Conservation (phyloP, 2,797 vertebrate species). For the Enteromius unitaeniatus region DNA sequence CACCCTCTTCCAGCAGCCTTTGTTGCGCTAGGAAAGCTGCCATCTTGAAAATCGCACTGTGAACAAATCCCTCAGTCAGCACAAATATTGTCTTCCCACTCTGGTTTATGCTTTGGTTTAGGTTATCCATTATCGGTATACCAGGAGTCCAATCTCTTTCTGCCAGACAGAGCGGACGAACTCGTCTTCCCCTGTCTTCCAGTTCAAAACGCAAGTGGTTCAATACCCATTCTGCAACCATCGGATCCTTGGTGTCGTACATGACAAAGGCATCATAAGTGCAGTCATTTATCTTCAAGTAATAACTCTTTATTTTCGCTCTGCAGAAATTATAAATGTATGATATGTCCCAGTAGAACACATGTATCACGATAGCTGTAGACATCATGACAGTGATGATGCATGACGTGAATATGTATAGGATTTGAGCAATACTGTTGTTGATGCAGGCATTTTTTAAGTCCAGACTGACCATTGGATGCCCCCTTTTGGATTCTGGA, state of each 20-base stretch:
- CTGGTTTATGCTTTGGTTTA: constrained; percentile 65
- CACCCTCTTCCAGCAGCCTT: constrained; percentile 70
- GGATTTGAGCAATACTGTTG: constrained; percentile 52
- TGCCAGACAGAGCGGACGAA: constrained; percentile 64
- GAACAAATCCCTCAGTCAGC: constrained; percentile 62
- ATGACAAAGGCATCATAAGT: constrained; percentile 65
- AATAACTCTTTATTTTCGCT: constrained; percentile 59
- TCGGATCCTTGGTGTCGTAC: constrained; percentile 67
- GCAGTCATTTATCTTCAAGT: constrained; percentile 39
- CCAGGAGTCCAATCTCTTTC: constrained; percentile 71
- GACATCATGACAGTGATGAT: constrained; percentile 56
- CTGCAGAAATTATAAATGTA: constrained; percentile 63
- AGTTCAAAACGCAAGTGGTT: constrained; percentile 67
- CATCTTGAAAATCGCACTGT: constrained; percentile 69
- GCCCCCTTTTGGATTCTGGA: constrained; percentile 60
- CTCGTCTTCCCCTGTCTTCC: constrained; percentile 64
- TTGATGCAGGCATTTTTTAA: constrained; percentile 61
- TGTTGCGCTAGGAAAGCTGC: constrained; percentile 70
- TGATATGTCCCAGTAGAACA: constrained; percentile 70
- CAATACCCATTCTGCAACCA: constrained; percentile 63
- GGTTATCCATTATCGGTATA: constrained; percentile 67
- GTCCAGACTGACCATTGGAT: constrained; percentile 63
- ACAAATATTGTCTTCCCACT: constrained; percentile 71
- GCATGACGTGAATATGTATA: constrained; percentile 62
- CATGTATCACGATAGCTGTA: constrained; percentile 60